Percentiles rank a stretch among this genome's conserved stretches.
These are phyloP conservation scores for Myotis pilosus DNA, from an alignment of 2,797 vertebrate genomes.

Conservation along the genomic window DNA sequence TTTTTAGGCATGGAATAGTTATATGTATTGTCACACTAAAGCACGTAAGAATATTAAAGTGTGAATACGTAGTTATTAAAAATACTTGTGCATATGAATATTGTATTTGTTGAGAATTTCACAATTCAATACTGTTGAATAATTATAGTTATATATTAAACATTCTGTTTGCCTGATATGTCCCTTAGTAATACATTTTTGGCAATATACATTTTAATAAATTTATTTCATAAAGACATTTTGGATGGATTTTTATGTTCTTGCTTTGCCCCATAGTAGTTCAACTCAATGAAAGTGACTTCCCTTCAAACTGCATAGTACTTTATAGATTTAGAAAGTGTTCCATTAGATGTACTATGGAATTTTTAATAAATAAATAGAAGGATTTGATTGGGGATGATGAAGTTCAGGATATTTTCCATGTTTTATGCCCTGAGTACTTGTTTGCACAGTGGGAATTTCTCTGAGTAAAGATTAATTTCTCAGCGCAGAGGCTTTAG, in stretches of 20 bases:
- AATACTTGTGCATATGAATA: not conserved
- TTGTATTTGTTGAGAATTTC: not conserved
- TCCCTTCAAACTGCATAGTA: slow-evolving; percentile 25
- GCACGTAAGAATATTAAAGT: not conserved
- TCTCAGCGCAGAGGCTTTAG: slow-evolving; percentile 43
- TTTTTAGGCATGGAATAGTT: not conserved
- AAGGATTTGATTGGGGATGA: slow-evolving; percentile 30
- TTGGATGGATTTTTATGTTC: not conserved
- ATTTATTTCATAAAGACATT: not conserved
- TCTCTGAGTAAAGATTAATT: slow-evolving; percentile 67
- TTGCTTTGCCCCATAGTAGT: not conserved
- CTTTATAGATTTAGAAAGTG: slow-evolving; percentile 12
- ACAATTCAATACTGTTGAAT: not conserved
- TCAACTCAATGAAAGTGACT: slow-evolving; percentile 25
- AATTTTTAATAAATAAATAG: slow-evolving; percentile 46
- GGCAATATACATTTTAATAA: not conserved
- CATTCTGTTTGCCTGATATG: not conserved
- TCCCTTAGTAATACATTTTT: slow-evolving; percentile 13
- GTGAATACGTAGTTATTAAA: not conserved
- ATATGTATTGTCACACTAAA: not conserved
- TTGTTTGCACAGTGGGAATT: slow-evolving; percentile 43
- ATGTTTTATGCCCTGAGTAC: not conserved
- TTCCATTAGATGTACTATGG: slow-evolving; percentile 11
- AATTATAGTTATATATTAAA: slow-evolving; percentile 23
- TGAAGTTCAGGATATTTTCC: slow-evolving; percentile 36